Evolutionary conservation across 1,140 invertebrate genomes (phyloP), one percentile per base, ranked within the genome.

Genomic region (Drosophila subobscura): DNA sequence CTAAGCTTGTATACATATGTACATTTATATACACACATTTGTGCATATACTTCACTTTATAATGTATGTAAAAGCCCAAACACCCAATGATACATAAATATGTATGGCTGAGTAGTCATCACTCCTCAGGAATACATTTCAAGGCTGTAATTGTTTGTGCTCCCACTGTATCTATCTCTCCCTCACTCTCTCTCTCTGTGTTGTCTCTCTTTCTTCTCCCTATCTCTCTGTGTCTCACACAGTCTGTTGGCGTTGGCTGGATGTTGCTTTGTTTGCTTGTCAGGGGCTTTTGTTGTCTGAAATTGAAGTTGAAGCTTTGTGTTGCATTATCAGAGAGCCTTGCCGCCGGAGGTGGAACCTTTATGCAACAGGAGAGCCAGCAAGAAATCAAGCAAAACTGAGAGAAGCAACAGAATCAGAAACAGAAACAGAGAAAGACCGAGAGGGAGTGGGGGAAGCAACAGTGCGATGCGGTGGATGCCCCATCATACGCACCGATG

Each of bases 301-400:
- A 71, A 74, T 71, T 47, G 53, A 71, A 76, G 68, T 78, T 84
- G 79, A 83, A 71, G 79, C 71, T 78, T 84, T 83, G 79, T 83
- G 75, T 51, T 78, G 79, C 71, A 79, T 74, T 66, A 83, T 79
- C 70, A 53, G 74, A 53, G 74, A 56, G 44, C 44, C 72, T 50
- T 44, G 78, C 78, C 78, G 63, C 29, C 16, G 46, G 73, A 27
- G 49, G 22, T 42, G 63, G 59, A 53, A 50, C 60, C 77, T 68
- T 72, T 73, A 52, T 45, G 50, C 47, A 51, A 59, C n/a, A 42
- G 16, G 14, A 68, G 58, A 25, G 7, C 29, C 12, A 44, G 5
- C 40, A 10, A 10, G 2, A 14, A 8, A 20, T 40, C 33, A 47
- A 27, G 2, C 23, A 10, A 29, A 40, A 46, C 27, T 20, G 23